A percentile compares a stretch with the other conserved stretches of the same genome.
Conservation (phyloP, 2,888 invertebrate genomes). For the Pollenia labialis region DNA sequence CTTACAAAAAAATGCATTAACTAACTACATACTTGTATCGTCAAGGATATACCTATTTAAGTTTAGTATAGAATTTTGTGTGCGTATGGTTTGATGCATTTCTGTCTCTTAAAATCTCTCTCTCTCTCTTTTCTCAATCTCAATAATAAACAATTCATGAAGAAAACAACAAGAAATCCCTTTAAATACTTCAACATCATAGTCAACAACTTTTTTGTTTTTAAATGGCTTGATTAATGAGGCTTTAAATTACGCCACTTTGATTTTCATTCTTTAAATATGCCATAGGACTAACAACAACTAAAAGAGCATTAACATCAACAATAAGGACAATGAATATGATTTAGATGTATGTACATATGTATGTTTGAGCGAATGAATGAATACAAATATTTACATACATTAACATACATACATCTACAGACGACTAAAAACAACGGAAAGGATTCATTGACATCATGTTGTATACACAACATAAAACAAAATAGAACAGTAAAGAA, state of each 20-base stretch:
- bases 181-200: conserved; percentile 61
- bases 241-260: conserved; percentile 82
- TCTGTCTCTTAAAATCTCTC: conserved; percentile 11
- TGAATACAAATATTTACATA: conserved; percentile 5
- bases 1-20: conserved; percentile 1
- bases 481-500: conserved; percentile 26
- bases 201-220: conserved; percentile 68
- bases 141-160: conserved; percentile 3
- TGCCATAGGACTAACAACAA: conserved; percentile 69
- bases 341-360: conserved; percentile 29
- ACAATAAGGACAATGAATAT: conserved; percentile 71
- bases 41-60: too few relatives aligned
- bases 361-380: conserved; percentile 42
- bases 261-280: conserved; percentile 80
- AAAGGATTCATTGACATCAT: conserved; percentile 67
- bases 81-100: conserved; percentile 14
- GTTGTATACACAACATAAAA: conserved; percentile 50
- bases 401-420: not conserved
- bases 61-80: not conserved
- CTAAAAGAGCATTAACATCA: conserved; percentile 49
- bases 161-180: conserved; percentile 32
- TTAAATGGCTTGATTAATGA: conserved; percentile 80
- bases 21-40: not conserved
- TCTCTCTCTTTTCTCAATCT: not conserved
- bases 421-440: conserved; percentile 11